phyloP scores from a whole-genome alignment of 2,797 vertebrate genomes.

The Pseudochaenichthys georgianus region DNA sequence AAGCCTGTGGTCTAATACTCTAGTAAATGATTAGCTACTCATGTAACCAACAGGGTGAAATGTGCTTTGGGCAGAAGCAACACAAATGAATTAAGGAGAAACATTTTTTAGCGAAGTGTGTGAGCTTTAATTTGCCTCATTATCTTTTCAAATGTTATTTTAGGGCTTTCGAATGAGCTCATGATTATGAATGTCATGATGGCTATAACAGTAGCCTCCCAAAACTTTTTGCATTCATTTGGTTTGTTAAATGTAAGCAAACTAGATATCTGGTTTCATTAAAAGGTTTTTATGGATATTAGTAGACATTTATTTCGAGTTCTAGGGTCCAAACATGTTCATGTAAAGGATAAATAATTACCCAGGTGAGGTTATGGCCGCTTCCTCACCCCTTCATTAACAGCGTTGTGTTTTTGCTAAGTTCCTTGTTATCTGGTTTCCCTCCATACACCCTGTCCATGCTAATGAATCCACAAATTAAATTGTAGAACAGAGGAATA shows the following conservation, averaged over 20 bases:
- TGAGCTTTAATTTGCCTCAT: conserved; percentile 72
- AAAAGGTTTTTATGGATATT: conserved; percentile 10
- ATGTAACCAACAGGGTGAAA: conserved; percentile 75
- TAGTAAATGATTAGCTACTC: conserved; percentile 80
- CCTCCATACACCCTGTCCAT: conserved; percentile 68
- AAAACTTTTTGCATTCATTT: conserved; percentile 35
- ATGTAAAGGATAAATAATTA: conserved; percentile 32
- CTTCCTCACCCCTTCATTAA: conserved; percentile 36
- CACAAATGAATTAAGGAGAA: conserved; percentile 58
- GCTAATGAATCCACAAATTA: conserved; percentile 85
- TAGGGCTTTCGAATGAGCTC: conserved; percentile 58
- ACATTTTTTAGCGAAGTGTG: conserved; percentile 37
- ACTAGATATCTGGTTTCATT: conserved; percentile 17
- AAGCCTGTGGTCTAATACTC: conserved; percentile 79
- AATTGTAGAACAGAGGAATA: conserved; percentile 82
- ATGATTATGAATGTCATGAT: conserved; percentile 50
- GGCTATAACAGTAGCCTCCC: conserved; percentile 20
- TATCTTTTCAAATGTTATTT: conserved; percentile 62
- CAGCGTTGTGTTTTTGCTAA: conserved; percentile 44
- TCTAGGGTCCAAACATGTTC: conserved; percentile 25
- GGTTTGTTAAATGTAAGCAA: conserved; percentile 1
- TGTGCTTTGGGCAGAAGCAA: conserved; percentile 70
- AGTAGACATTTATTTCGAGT: background rate
- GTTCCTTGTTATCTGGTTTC: conserved; percentile 66
- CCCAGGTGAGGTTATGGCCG: conserved; percentile 23